Base-by-base conservation (phyloP, 2,888 invertebrate species). In the Eueremaeus valkanovi region DNA sequence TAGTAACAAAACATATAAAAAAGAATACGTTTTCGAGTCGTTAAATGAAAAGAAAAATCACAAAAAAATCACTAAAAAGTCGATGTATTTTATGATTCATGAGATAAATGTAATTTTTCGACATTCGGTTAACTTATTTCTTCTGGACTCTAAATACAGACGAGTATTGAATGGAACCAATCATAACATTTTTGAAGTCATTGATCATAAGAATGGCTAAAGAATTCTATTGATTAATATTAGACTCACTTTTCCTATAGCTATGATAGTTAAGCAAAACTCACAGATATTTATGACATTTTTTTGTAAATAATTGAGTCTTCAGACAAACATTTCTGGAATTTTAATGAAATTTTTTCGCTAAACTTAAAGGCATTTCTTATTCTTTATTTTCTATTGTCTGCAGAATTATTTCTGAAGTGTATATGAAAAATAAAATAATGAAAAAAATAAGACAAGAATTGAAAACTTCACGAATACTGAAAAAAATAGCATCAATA, bases 91-190 rank as follows among this genome's bases (percentile, higher is more conserved):
- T n/a, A 21, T 51, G 51, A 51, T 51, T 51, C 6, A n/a, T 51
- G 21, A 21, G 51, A 51, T n/a, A 51, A 51, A 51, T 51, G 51
- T 21, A 21, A 21, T 51, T 51, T 51, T 51, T 21, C 16, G 42
- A 51, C 51, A 51, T 51, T 51, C 21, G 51, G 51, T n/a, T 51
- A n/a, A 51, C 51, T n/a, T 51, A n/a, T 3, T 51, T n/a, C 51
- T 51, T 16, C 21, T 21, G 21, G 21, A n/a, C 51, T 8, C 21
- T 5, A 16, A 16, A 51, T 51, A n/a, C 21, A 51, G 21, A 18
- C 18, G 21, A n/a, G 21, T n/a, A 11, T n/a, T 51, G 51, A 51
- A 51, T 51, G n/a, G 21, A 51, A 21, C 21, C 51, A 51, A 51
- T 51, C 51, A 5, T 51, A 21, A 51, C 3, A 3, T 21, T n/a